These are phyloP conservation scores for Euphydryas editha DNA, from an alignment of 2,888 invertebrate genomes.

Conservation along the genomic window DNA sequence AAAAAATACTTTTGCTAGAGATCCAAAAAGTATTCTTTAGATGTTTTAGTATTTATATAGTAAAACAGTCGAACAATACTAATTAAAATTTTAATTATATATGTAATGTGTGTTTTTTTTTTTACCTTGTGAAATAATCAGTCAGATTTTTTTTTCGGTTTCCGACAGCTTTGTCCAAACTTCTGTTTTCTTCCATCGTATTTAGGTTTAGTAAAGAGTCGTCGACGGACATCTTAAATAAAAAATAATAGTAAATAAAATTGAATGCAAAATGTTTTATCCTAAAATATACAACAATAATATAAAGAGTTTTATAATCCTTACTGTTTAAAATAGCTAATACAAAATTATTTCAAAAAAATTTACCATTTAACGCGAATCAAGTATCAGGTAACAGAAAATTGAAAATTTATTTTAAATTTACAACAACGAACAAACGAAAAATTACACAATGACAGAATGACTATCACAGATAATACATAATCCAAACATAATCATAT, in stretches of 20 bases:
- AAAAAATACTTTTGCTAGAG: neutral
- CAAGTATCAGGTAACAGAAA: too few species aligned
- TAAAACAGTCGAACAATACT: too few species aligned
- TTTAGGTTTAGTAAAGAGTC: conserved; percentile 16
- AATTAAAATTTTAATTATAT: neutral
- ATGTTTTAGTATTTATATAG: too few species aligned
- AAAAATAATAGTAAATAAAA: conserved; percentile 5
- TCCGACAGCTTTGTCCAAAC: conserved; percentile 2
- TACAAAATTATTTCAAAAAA: too few species aligned
- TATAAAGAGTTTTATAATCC: neutral
- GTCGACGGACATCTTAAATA: conserved; percentile 23
- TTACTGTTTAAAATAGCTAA: neutral
- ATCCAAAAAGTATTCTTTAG: too few species aligned
- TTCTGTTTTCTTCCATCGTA: conserved; percentile 13
- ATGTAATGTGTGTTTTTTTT: neutral
- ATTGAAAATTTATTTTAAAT: too few species aligned
- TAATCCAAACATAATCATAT: too few species aligned
- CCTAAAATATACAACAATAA: neutral
- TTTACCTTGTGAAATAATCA: conserved; percentile 35
- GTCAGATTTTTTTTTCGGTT: conserved; percentile 30
- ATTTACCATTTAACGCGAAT: too few species aligned
- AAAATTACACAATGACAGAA: too few species aligned
- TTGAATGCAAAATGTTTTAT: neutral
- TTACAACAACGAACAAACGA: too few species aligned
- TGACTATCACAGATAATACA: too few species aligned